Percentiles rank a stretch among this genome's conserved stretches.
phyloP scores from a whole-genome alignment of 2,113 vertebrate genomes.

The Rhabdornis inornatus region DNA sequence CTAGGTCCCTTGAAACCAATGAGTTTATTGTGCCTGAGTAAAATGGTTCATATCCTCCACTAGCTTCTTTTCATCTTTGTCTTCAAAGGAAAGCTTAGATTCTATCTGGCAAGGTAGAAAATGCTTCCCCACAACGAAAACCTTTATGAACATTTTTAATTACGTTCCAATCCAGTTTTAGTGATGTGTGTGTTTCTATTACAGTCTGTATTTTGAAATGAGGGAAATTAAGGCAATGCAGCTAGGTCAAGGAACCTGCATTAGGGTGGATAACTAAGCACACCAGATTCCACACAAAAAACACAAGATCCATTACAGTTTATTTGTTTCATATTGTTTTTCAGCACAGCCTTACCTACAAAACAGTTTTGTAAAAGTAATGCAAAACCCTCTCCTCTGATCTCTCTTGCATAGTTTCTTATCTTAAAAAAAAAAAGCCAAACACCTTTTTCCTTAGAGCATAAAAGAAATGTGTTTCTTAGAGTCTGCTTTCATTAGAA shows the following conservation, averaged over 20 bases:
- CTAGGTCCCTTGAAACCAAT: not conserved
- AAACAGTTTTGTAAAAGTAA: not conserved
- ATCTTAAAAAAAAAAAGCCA: not conserved
- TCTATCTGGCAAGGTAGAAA: not conserved
- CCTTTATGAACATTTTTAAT: not conserved
- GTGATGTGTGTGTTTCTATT: not conserved
- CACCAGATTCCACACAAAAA: not conserved
- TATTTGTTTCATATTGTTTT: not conserved
- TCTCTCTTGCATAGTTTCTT: not conserved
- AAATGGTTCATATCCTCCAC: not conserved
- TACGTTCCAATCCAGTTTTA: not conserved
- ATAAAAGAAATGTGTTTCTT: not conserved
- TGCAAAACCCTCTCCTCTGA: not conserved
- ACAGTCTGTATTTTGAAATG: not conserved
- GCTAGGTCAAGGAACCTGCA: not conserved
- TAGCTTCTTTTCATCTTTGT: not conserved
- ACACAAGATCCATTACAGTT: not conserved
- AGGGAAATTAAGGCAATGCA: not conserved
- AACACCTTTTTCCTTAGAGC: not conserved
- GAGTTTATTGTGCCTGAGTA: not conserved
- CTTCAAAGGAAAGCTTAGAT: not conserved
- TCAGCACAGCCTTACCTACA: not conserved
- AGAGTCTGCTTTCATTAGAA: constrained; percentile 24
- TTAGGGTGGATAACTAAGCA: not conserved
- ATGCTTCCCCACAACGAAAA: not conserved